Conservation (phyloP, 92 coral and sea anemone species). For the Nematostella vectensis region DNA sequence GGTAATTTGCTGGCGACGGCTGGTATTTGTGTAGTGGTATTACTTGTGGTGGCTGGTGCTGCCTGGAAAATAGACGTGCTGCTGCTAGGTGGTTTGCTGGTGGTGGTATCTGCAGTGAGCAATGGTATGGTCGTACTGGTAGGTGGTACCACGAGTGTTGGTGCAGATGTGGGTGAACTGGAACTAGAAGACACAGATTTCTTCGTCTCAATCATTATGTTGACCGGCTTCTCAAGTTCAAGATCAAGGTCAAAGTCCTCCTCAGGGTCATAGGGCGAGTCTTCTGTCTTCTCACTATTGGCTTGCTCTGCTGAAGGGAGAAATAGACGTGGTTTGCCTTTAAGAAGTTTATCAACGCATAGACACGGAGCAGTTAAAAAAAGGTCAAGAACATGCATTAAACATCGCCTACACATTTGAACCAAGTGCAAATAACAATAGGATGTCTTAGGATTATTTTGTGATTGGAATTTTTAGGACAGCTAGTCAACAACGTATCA, state of each 20-base stretch:
- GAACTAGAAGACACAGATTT: background rate
- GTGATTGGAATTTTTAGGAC: too few species aligned
- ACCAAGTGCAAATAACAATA: too few species aligned
- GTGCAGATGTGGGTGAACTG: too few species aligned
- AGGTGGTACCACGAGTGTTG: too few species aligned
- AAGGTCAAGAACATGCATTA: too few species aligned
- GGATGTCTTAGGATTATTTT: too few species aligned
- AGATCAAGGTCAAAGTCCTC: constrained; percentile 74
- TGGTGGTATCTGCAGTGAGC: background rate
- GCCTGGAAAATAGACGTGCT: background rate
- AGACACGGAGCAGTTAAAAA: too few species aligned
- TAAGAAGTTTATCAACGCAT: too few species aligned
- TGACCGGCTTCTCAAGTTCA: constrained; percentile 32
- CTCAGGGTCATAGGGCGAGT: constrained; percentile 93
- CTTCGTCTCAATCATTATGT: constrained; percentile 1
- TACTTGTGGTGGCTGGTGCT: background rate
- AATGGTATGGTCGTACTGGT: background rate
- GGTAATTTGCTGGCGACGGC: background rate
- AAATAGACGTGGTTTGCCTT: too few species aligned
- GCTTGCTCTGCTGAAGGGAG: too few species aligned
- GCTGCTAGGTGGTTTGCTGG: background rate
- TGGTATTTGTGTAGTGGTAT: background rate
- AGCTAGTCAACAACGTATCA: too few species aligned
- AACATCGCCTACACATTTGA: too few species aligned
- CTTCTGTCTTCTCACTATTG: constrained; percentile 10